These are phyloP conservation scores for Betta splendens DNA, from an alignment of 2,797 vertebrate species.

Conservation along the genomic window DNA sequence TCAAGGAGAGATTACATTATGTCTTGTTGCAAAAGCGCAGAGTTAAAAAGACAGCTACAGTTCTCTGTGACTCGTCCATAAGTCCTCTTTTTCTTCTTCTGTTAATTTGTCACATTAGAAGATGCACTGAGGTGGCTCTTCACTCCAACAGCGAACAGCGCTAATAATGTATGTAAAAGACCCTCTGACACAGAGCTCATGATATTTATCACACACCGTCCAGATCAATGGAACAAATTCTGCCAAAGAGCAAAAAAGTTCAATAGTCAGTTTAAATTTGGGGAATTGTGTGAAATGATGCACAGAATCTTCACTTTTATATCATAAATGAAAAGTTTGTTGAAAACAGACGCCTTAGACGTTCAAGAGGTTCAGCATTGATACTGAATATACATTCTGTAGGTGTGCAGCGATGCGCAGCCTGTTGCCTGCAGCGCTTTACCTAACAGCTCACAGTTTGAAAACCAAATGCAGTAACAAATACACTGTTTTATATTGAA, in stretches of 20 bases:
- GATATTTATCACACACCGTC: neutral
- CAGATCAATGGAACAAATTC: neutral
- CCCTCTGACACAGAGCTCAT: neutral
- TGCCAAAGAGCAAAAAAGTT: too few species aligned
- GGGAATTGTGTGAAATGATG: too few species aligned
- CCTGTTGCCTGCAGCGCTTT: neutral
- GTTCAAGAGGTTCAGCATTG: neutral
- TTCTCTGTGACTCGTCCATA: constrained; percentile 37
- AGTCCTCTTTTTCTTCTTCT: constrained; percentile 33
- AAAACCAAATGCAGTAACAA: neutral
- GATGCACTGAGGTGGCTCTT: constrained; percentile 38
- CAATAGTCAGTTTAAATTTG: too few species aligned
- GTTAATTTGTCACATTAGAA: constrained; percentile 51
- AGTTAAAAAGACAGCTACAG: constrained; percentile 62
- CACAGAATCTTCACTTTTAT: too few species aligned
- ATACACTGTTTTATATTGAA: neutral
- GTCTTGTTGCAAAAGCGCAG: constrained; percentile 74
- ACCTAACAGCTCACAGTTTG: neutral
- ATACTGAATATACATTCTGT: neutral
- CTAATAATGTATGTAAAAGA: constrained; percentile 4
- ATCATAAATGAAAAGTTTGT: too few species aligned
- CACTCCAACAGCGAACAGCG: constrained; percentile 7
- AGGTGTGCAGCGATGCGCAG: too few species aligned
- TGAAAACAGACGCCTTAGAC: neutral
- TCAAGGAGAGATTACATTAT: constrained; percentile 82